These are phyloP conservation scores for Microtus pennsylvanicus DNA, from an alignment of 2,113 vertebrate species.

Conservation along the genomic window DNA sequence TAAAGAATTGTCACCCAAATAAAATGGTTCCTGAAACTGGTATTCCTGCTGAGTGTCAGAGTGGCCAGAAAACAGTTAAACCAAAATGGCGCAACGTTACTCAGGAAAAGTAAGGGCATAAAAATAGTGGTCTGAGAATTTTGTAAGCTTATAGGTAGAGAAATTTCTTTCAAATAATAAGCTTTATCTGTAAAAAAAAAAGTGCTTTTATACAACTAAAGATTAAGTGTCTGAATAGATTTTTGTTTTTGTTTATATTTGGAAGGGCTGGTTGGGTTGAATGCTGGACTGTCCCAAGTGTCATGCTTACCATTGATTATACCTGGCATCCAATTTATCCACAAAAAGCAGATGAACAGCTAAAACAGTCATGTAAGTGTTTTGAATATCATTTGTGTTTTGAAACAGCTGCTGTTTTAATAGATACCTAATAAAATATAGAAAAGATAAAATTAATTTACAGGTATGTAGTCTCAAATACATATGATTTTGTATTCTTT, in stretches of 20 bases:
- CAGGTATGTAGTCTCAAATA: constrained; percentile 14
- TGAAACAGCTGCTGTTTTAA: neutral
- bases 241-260: constrained; percentile 63
- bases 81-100: constrained; percentile 97
- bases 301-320: constrained; percentile 96
- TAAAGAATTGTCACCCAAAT: constrained; percentile 94
- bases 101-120: constrained; percentile 93
- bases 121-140: neutral
- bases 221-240: constrained; percentile 34
- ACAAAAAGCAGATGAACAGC: constrained; percentile 96
- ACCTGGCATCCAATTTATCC: constrained; percentile 99
- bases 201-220: neutral
- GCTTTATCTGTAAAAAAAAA: neutral
- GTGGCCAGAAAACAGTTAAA: constrained; percentile 90
- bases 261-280: constrained; percentile 96
- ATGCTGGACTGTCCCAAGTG: constrained; percentile 97
- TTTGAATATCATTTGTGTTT: constrained; percentile 39
- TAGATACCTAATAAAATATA: neutral
- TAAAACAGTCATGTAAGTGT: constrained; percentile 96
- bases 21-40: constrained; percentile 92
- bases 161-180: neutral
- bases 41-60: constrained; percentile 91
- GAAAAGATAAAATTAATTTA: constrained; percentile 7
- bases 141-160: neutral
- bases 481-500: constrained; percentile 22